Percentiles rank a stretch among this genome's conserved stretches.
Conservation (phyloP, 2,113 vertebrate species). For the Microcebus murinus region DNA sequence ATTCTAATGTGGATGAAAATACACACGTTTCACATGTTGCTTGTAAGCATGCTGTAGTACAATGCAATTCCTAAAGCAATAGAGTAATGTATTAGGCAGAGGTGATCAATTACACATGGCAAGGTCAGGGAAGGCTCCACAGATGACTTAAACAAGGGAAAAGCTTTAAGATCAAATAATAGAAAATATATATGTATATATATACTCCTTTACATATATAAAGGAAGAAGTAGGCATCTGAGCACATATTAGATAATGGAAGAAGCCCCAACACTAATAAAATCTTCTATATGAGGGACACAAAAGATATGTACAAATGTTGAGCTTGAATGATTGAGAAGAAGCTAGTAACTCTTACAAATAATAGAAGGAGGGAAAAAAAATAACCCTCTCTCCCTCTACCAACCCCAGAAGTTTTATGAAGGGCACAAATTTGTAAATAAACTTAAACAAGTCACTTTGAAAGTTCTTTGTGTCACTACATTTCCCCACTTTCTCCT, state of each 20-base stretch:
- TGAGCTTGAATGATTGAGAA: neutral
- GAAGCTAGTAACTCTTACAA: neutral
- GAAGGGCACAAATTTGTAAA: neutral
- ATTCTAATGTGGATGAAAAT: neutral
- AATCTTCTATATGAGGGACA: neutral
- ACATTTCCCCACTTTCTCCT: neutral
- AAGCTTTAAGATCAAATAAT: neutral
- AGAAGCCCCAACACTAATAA: neutral
- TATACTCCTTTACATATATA: no score
- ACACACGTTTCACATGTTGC: neutral
- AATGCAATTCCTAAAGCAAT: neutral
- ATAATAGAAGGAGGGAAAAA: neutral
- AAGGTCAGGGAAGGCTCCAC: neutral
- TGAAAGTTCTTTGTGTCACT: neutral
- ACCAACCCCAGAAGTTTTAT: neutral
- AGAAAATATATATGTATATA: no score
- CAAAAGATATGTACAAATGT: neutral
- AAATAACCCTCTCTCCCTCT: neutral
- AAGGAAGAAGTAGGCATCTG: neutral
- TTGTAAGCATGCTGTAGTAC: neutral
- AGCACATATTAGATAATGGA: neutral
- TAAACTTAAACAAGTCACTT: neutral
- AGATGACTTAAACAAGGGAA: neutral
- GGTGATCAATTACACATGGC: neutral
- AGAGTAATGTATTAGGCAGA: neutral